These are phyloP conservation scores for Onychomys torridus DNA, from an alignment of 2,797 vertebrate genomes.

Conservation along the genomic window DNA sequence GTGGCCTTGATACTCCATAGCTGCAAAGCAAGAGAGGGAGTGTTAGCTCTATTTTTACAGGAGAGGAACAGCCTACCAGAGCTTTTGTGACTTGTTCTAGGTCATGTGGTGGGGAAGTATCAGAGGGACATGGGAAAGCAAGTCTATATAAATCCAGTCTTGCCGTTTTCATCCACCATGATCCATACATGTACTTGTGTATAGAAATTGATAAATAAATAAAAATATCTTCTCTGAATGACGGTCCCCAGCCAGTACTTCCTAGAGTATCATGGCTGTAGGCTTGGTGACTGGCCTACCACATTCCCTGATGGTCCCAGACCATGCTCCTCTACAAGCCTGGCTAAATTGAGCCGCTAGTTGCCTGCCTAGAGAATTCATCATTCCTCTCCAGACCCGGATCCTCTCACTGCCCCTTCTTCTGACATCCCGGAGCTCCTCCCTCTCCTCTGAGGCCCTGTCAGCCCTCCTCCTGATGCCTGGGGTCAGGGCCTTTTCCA, in stretches of 20 bases:
- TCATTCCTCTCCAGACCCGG: neutral
- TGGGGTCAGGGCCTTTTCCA: neutral
- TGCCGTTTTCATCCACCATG: neutral
- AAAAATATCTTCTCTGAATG: neutral
- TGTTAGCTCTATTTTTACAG: neutral
- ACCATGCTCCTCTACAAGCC: neutral
- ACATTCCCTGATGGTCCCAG: accelerated
- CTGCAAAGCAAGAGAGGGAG: too few species aligned
- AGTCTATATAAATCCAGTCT: neutral
- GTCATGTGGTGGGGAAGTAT: neutral
- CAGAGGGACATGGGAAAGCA: neutral
- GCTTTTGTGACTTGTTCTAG: neutral
- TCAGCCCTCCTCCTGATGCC: neutral
- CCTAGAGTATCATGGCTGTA: neutral
- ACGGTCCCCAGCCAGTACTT: neutral
- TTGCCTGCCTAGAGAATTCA: neutral
- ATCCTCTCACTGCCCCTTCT: neutral
- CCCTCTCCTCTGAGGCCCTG: neutral
- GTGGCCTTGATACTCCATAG: neutral
- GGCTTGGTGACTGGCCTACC: neutral
- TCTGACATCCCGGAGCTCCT: neutral
- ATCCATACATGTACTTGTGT: neutral
- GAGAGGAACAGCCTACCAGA: constrained; percentile 15
- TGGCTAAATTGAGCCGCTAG: neutral
- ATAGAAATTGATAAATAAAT: neutral